Base-by-base conservation (phyloP, 2,113 vertebrate species). In the Cryptomyrus ogoouensis region DNA sequence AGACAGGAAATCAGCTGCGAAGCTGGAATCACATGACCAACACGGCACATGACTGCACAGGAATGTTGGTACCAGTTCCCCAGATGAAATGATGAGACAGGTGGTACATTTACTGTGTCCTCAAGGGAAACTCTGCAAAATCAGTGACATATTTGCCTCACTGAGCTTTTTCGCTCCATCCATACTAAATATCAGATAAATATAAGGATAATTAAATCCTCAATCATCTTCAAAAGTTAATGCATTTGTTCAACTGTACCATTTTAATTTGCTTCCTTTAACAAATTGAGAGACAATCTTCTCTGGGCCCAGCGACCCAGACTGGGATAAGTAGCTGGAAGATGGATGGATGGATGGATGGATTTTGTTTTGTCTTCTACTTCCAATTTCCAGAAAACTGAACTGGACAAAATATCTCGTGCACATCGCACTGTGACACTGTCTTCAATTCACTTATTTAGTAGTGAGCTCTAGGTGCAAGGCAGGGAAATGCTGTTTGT, bases 111-210 rank as follows among this genome's bases (percentile, higher is more conserved):
- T 70, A 31, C n/a, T 70, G 62, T 31, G 62, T 70, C 27, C 62
- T 70, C 62, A 70, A 31, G 62, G 62, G 62, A 70, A 70, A 70
- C 62, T 70, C 10, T 27, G 27, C 62, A 70, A 70, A 70, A 70
- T 70, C 62, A 31, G 74, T 80, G 74, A 42, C 15, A 80, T 80
- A 80, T 80, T 42, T 80, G 31, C 35, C 15, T 80, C 74, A 39
- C 74, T 35, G 70, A 17, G 31, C 12, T 80, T 80, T 80, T 80
- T 80, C 6, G 13, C 74, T 80, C 31, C 35, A 80, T 80, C 35
- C 35, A n/a, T 80, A 80, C 74, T 39, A 80, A 80, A 80, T 80
- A 80, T 80, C 35, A 80, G 74, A 80, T 80, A 80, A 42, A 80
- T 39, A 80, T 13, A 80, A 80, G 74, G 74, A 80, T 80, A 80